Evolutionary conservation across 2,797 vertebrate species (phyloP), one percentile per base, ranked within the genome.

Genomic region (Phalloptychus januarius): DNA sequence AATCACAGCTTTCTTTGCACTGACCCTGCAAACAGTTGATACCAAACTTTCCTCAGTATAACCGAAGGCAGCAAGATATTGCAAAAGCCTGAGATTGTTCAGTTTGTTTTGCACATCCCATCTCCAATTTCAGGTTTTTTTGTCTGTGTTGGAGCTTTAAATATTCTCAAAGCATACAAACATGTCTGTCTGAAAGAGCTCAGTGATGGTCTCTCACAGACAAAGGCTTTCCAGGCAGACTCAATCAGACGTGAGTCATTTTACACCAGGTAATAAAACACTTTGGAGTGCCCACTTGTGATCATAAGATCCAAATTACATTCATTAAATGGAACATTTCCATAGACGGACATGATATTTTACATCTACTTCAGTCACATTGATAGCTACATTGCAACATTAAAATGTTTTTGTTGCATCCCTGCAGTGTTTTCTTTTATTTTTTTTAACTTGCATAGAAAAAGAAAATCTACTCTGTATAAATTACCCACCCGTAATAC

Each of bases 211-310:
- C 1, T 65, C 33, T 40, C 18, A 4, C 63, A 67, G 63, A 67
- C 20, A 25, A 40, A 40, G 18, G 65, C 23, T n/a, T 65, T 69
- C 23, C 65, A 42, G 23, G 38, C 65, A 69, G 38, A 15, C 20
- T 69, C 65, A n/a, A n/a, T 69, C 38, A 15, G 65, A 42, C 0
- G 23, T n/a, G 65, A 69, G 65, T 69, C 65, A 69, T 69, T 69
- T 69, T 42, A n/a, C 65, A 69, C 65, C 65, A 42, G 65, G 65
- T 42, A 42, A 69, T 42, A 69, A 42, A 69, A 42, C 65, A 69
- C 38, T n/a, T 42, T n/a, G 10, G 23, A 69, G 65, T 42, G 38
- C 20, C 38, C 65, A 69, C 65, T 69, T 54, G 48, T 52, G 71
- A 25, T 13, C 50, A 73, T 18, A 73, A 7, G 40, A 54, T 33